A percentile compares a stretch with the other conserved stretches of the same genome.
phyloP scores from a whole-genome alignment of 2,888 invertebrate species.

The Stramonita haemastoma region DNA sequence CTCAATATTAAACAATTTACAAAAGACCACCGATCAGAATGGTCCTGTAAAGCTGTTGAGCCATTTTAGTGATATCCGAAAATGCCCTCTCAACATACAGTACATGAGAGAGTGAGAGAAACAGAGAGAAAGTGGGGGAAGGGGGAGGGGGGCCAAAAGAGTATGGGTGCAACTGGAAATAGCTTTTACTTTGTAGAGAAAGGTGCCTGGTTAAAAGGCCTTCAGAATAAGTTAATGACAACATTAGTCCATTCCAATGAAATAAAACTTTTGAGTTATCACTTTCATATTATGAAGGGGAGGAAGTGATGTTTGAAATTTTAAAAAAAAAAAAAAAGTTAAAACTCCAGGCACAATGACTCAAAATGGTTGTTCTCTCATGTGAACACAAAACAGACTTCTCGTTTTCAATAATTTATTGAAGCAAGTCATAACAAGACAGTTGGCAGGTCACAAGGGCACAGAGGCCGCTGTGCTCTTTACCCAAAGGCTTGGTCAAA shows the following conservation, averaged over 20 bases:
- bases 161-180: too few species aligned
- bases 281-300: background rate
- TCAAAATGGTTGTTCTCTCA: background rate
- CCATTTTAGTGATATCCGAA: too few species aligned
- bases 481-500: background rate
- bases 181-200: too few species aligned
- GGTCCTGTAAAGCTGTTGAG: too few species aligned
- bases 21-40: too few species aligned
- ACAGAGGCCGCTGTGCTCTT: background rate
- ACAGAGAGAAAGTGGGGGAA: too few species aligned
- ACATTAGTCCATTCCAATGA: background rate
- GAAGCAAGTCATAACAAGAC: background rate
- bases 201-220: too few species aligned
- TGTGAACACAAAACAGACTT: background rate
- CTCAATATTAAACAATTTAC: too few species aligned
- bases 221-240: background rate
- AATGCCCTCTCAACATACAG: too few species aligned
- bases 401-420: slow-evolving; percentile 5
- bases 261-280: background rate
- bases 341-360: background rate
- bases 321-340: background rate
- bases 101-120: too few species aligned
- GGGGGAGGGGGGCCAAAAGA: too few species aligned
- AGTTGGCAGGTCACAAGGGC: background rate
- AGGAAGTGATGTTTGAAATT: background rate